These are phyloP conservation scores for Tringa solitaria DNA, from an alignment of 2,113 vertebrate species.

Conservation along the genomic window DNA sequence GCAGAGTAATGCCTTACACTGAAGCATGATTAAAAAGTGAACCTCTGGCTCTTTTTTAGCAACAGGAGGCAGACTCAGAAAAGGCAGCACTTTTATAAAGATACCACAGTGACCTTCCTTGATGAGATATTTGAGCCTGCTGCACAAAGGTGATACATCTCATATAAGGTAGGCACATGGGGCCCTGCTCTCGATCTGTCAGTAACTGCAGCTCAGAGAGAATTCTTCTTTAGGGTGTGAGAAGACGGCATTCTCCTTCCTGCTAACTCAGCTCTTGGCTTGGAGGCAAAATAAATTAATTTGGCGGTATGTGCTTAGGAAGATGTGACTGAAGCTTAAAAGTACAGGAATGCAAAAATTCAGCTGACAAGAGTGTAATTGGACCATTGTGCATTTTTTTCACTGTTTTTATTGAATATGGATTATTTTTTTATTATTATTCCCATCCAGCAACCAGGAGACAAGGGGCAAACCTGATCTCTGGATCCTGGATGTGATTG, in stretches of 20 bases:
- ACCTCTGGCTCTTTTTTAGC: not conserved
- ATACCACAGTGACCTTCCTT: accelerated
- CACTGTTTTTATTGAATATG: not conserved
- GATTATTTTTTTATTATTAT: not conserved
- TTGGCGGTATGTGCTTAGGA: not conserved
- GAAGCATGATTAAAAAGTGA: not conserved
- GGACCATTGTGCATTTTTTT: not conserved
- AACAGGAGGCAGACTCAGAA: not conserved
- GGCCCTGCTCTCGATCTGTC: not conserved
- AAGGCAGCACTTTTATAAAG: not conserved
- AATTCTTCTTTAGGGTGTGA: not conserved
- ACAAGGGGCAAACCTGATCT: not conserved
- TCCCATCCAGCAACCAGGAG: not conserved
- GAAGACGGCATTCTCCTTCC: not conserved
- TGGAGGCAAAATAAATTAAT: constrained; percentile 33
- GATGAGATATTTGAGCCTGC: not conserved
- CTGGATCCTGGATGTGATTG: not conserved
- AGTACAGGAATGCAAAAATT: constrained; percentile 14
- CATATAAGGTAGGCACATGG: not conserved
- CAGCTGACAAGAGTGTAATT: constrained; percentile 34
- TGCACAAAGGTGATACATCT: not conserved
- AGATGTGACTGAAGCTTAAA: not conserved
- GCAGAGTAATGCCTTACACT: not conserved
- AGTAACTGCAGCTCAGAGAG: not conserved
- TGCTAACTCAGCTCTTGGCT: constrained; percentile 44